Conservation (phyloP, 2,797 vertebrate genomes). For the Artibeus lituratus region DNA sequence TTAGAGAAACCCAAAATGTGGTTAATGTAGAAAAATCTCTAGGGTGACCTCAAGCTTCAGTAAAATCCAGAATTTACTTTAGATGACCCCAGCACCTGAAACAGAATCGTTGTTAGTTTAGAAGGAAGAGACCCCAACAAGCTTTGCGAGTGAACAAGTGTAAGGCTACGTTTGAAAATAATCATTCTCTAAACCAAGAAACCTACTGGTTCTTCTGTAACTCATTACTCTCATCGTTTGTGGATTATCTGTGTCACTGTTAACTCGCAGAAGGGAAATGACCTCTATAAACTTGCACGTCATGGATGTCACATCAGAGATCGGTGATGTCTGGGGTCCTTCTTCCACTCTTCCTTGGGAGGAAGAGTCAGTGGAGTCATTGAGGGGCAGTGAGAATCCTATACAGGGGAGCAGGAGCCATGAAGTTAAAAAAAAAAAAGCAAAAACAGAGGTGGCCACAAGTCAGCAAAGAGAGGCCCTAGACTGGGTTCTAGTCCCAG, state of each 20-base stretch:
- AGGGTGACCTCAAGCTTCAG: background rate
- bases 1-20: constrained; percentile 19
- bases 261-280: background rate
- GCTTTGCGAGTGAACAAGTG: background rate
- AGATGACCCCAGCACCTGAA: background rate
- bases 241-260: background rate
- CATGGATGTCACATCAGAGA: background rate
- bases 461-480: background rate
- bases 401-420: background rate
- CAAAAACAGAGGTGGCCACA: background rate
- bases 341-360: background rate
- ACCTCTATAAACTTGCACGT: background rate
- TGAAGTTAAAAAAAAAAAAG: background rate
- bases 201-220: background rate
- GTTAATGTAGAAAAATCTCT: constrained; percentile 19
- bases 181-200: background rate
- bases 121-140: background rate
- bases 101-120: background rate
- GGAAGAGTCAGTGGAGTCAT: background rate
- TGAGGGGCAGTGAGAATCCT: background rate
- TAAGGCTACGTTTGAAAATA: background rate
- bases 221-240: background rate
- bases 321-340: background rate
- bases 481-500: background rate
- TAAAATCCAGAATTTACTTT: constrained; percentile 9